These are phyloP conservation scores for Penaeus monodon DNA, from an alignment of 2,888 invertebrate genomes.

Conservation along the genomic window DNA sequence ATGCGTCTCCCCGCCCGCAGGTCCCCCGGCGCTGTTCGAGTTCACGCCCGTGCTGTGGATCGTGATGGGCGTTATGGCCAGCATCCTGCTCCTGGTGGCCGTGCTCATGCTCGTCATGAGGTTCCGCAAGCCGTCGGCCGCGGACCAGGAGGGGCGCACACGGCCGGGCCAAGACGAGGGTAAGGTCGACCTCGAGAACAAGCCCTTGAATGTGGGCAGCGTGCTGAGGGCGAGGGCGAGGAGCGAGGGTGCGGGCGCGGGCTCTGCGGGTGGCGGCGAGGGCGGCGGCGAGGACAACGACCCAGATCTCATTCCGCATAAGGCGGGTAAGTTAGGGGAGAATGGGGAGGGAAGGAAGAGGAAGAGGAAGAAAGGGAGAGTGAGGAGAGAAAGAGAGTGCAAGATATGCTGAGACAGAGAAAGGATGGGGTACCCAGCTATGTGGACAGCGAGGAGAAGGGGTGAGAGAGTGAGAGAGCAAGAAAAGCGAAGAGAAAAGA, in stretches of 20 bases:
- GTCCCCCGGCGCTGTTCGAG: constrained; percentile 19
- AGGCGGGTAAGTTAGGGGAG: constrained; percentile 3
- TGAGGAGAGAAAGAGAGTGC: not conserved
- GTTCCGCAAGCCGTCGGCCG: constrained; percentile 1
- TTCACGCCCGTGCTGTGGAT: constrained; percentile 8
- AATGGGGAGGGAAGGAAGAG: too few relatives aligned
- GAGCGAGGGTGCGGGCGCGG: constrained; percentile 19
- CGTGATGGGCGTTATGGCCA: constrained; percentile 1
- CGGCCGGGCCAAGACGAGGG: not conserved
- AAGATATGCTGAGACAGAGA: not conserved
- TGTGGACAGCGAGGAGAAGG: not conserved
- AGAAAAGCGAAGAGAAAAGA: too few relatives aligned
- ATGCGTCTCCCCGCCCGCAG: not conserved
- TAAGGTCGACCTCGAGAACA: constrained; percentile 5
- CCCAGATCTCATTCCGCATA: constrained; percentile 33
- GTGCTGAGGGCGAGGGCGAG: constrained; percentile 35
- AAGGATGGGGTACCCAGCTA: not conserved
- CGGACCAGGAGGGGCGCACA: not conserved
- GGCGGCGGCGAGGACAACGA: constrained; percentile 36
- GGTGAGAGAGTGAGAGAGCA: too few relatives aligned
- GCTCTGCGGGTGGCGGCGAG: not conserved
- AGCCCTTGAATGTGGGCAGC: constrained; percentile 8
- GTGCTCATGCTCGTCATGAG: constrained; percentile 14
- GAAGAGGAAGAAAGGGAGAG: not conserved
- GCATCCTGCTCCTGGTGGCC: constrained; percentile 1